Conservation (phyloP, 1,140 invertebrate genomes). For the Drosophila jambulina region DNA sequence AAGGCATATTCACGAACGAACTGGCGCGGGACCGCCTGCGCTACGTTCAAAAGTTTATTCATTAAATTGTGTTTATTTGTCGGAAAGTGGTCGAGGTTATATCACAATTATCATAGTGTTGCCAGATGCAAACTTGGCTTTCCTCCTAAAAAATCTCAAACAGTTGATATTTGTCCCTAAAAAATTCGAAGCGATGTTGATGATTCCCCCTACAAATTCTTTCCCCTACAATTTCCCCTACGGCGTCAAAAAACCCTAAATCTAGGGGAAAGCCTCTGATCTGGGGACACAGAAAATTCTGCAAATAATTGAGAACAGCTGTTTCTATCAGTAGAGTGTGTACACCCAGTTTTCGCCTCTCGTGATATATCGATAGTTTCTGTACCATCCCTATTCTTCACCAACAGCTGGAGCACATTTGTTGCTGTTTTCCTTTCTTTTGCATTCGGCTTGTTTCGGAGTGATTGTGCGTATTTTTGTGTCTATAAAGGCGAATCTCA, state of each 20-base stretch:
- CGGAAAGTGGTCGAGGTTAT: slow-evolving; percentile 51
- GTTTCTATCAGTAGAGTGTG: neutral
- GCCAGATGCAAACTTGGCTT: no score
- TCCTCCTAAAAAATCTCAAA: no score
- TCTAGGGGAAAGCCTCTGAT: no score
- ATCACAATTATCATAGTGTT: no score
- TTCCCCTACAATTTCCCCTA: no score
- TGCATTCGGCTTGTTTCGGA: slow-evolving; percentile 13
- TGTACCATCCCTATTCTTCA: neutral
- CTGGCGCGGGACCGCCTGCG: slow-evolving; percentile 64
- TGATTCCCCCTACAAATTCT: no score
- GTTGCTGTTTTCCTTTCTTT: slow-evolving; percentile 38
- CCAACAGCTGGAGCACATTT: slow-evolving; percentile 39
- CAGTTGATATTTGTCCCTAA: no score
- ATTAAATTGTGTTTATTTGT: slow-evolving; percentile 46
- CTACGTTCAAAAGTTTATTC: slow-evolving; percentile 74
- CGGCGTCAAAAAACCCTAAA: no score
- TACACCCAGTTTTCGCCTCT: neutral
- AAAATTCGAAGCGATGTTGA: no score
- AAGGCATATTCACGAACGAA: slow-evolving; percentile 85
- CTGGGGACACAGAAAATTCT: no score
- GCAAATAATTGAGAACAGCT: slow-evolving; percentile 1
- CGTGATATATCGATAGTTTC: slow-evolving; percentile 2
- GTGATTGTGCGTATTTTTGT: slow-evolving; percentile 2
- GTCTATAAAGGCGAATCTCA: slow-evolving; percentile 1